phyloP scores from a whole-genome alignment of 35 echinoderm and acorn worm genomes.

The Apostichopus japonicus region DNA sequence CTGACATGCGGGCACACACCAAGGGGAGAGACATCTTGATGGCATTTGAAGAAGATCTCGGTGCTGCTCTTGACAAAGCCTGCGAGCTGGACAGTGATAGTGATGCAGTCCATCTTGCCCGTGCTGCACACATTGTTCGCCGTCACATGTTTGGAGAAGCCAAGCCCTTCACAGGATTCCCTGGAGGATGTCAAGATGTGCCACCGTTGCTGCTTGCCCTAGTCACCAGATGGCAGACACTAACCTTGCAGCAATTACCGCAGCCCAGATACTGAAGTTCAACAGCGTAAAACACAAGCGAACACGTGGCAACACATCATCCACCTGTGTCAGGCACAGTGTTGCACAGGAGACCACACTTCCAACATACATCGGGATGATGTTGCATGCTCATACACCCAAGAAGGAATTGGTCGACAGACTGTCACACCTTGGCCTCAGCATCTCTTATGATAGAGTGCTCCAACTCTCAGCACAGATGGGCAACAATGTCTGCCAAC shows the following conservation, averaged over 20 bases:
- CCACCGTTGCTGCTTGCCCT: slow-evolving; percentile 59
- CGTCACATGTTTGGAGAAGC: slow-evolving; percentile 38
- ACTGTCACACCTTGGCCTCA: too few species aligned
- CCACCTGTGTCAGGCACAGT: slow-evolving; percentile 33
- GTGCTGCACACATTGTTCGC: slow-evolving; percentile 20
- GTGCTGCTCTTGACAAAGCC: slow-evolving; percentile 57
- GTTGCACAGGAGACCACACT: slow-evolving; percentile 1
- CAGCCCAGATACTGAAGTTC: slow-evolving; percentile 57
- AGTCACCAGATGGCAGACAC: slow-evolving; percentile 51
- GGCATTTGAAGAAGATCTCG: slow-evolving; percentile 58
- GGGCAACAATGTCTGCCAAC: slow-evolving; percentile 68
- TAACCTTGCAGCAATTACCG: background rate
- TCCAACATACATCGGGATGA: too few species aligned
- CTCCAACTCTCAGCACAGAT: slow-evolving; percentile 60
- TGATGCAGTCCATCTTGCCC: slow-evolving; percentile 52
- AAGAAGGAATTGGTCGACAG: too few species aligned
- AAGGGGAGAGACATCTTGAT: slow-evolving; percentile 65
- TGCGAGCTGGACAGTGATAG: slow-evolving; percentile 60
- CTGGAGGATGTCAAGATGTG: slow-evolving; percentile 60
- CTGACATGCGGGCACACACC: slow-evolving; percentile 63
- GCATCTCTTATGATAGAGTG: too few species aligned
- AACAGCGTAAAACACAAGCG: slow-evolving; percentile 53
- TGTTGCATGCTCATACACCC: too few species aligned
- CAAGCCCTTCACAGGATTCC: slow-evolving; percentile 35
- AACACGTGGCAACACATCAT: background rate